phyloP scores from a whole-genome alignment of 2,797 vertebrate species.

The Prunella strophiata region DNA sequence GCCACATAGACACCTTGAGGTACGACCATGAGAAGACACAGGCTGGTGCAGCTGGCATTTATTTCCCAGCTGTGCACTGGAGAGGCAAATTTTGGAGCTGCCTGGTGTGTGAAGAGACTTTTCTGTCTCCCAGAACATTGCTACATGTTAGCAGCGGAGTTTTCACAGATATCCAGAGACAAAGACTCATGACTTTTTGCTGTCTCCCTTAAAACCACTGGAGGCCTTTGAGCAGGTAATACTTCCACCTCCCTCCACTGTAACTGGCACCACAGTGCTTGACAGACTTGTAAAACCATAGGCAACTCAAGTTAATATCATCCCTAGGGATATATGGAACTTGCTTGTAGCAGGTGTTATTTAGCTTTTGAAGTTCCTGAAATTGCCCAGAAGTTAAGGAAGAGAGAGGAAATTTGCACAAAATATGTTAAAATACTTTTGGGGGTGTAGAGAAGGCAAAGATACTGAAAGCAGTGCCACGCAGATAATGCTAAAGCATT shows the following conservation, averaged over 20 bases:
- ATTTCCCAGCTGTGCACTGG: background rate
- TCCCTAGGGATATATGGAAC: background rate
- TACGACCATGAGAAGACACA: background rate
- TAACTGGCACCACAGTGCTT: background rate
- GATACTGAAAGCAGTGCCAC: background rate
- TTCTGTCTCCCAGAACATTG: background rate
- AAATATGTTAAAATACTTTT: background rate
- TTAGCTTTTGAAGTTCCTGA: slow-evolving; percentile 1
- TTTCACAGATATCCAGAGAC: background rate
- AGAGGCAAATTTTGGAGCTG: background rate
- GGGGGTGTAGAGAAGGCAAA: background rate
- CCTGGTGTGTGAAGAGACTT: background rate
- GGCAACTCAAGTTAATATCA: background rate
- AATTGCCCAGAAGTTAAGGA: background rate
- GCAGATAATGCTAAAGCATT: background rate
- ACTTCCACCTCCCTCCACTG: background rate
- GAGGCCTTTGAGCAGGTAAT: background rate
- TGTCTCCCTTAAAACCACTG: background rate
- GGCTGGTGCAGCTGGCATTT: background rate
- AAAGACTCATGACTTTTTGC: background rate
- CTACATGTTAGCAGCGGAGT: background rate
- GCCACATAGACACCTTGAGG: background rate
- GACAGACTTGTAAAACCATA: background rate
- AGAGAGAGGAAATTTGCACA: background rate
- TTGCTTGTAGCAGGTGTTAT: background rate